Conservation (phyloP, 1,140 invertebrate species). For the Drosophila sturtevanti region DNA sequence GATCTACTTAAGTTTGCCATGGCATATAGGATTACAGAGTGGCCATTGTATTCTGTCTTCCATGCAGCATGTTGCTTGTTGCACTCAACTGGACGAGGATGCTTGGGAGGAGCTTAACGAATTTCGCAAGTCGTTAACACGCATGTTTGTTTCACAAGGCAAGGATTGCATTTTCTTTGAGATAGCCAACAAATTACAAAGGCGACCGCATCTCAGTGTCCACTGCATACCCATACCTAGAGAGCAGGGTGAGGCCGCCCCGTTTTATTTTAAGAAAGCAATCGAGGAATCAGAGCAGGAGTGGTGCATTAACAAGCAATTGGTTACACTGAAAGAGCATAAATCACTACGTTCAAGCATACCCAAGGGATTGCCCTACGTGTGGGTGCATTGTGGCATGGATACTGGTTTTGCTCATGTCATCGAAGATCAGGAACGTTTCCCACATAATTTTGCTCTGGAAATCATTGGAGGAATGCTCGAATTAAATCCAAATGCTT, state of each 20-base stretch:
- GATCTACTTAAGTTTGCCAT: conserved; percentile 92
- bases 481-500: conserved; percentile 92
- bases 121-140: conserved; percentile 89
- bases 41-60: conserved; percentile 95
- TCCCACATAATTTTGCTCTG: conserved; percentile 96
- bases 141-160: conserved; percentile 89
- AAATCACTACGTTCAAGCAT: conserved; percentile 91
- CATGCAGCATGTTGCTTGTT: conserved; percentile 90
- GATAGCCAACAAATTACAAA: conserved; percentile 89
- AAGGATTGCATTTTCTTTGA: conserved; percentile 97
- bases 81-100: conserved; percentile 95
- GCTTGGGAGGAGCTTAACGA: conserved; percentile 93
- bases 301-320: conserved; percentile 97
- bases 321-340: conserved; percentile 89
- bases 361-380: conserved; percentile 97
- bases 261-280: conserved; percentile 99
- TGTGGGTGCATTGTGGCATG: conserved; percentile 95
- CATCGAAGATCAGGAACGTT: conserved; percentile 95
- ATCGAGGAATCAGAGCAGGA: conserved; percentile 96
- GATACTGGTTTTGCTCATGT: conserved; percentile 97
- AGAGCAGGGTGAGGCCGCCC: conserved; percentile 86
- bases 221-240: conserved; percentile 95
- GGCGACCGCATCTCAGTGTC: conserved; percentile 92
- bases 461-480: conserved; percentile 98
- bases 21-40: conserved; percentile 89